These are phyloP conservation scores for Dioctria rufipes DNA, from an alignment of 2,888 invertebrate species.

Conservation along the genomic window DNA sequence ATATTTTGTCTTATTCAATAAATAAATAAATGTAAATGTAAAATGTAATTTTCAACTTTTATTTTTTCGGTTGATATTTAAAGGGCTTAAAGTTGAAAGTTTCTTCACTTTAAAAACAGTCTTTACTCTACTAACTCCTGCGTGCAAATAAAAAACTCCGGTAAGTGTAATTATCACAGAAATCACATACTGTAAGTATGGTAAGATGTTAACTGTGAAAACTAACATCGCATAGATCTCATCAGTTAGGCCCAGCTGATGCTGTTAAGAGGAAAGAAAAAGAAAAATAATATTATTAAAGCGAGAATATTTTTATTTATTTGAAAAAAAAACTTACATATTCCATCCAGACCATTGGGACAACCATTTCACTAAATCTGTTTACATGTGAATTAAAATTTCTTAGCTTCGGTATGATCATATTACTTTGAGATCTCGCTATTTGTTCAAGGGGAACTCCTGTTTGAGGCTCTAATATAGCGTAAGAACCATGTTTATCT, in stretches of 20 bases:
- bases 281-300: neutral
- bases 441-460: slow-evolving; percentile 77
- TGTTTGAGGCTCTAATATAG: slow-evolving; percentile 79
- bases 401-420: slow-evolving; percentile 74
- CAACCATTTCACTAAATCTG: slow-evolving; percentile 74
- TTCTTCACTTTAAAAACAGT: neutral
- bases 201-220: slow-evolving; percentile 73
- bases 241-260: slow-evolving; percentile 74
- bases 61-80: no score
- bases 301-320: neutral
- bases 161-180: slow-evolving; percentile 59
- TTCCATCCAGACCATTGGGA: slow-evolving; percentile 81
- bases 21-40: no score
- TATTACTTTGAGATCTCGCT: slow-evolving; percentile 79
- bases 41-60: no score
- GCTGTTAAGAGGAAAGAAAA: slow-evolving; percentile 68
- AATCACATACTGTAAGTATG: slow-evolving; percentile 69
- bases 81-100: no score
- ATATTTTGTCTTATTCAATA: no score
- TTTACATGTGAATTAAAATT: slow-evolving; percentile 73
- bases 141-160: slow-evolving; percentile 53
- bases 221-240: slow-evolving; percentile 72
- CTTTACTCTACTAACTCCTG: slow-evolving; percentile 39
- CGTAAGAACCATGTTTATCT: slow-evolving; percentile 77
- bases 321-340: slow-evolving; percentile 74